Evolutionary conservation across 1,140 invertebrate genomes (phyloP).

Genomic region (Gryon sp.): DNA sequence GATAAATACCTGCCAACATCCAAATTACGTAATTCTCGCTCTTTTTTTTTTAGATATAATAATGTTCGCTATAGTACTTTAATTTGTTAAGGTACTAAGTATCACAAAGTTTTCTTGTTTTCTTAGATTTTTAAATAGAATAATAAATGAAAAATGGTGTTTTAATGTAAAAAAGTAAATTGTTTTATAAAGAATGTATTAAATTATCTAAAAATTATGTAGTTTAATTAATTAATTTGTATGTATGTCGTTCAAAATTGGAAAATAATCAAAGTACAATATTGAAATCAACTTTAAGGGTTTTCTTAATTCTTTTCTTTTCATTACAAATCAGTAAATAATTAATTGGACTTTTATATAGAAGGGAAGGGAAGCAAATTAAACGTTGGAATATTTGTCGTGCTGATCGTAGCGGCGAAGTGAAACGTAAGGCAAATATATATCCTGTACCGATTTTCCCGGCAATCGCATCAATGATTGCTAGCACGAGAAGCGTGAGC

Average conservation of each 20-base stretch:
- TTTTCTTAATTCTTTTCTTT: conserved; percentile 2
- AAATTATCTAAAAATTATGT: too few species aligned
- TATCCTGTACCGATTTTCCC: conserved; percentile 59
- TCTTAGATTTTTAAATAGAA: too few species aligned
- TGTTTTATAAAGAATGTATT: too few species aligned
- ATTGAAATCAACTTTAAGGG: too few species aligned
- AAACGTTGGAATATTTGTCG: conserved; percentile 49
- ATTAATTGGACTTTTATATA: conserved; percentile 47
- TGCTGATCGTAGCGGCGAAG: conserved; percentile 36
- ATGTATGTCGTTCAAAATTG: too few species aligned
- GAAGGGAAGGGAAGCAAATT: conserved; percentile 35
- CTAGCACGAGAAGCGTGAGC: conserved; percentile 60
- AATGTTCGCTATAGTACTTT: conserved; percentile 16
- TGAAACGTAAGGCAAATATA: conserved; percentile 61
- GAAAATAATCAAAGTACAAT: too few species aligned
- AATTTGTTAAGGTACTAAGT: too few species aligned
- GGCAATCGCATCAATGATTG: conserved; percentile 64
- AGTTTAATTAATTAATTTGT: too few species aligned
- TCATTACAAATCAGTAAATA: conserved; percentile 2
- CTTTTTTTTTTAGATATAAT: neutral
- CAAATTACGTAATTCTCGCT: conserved; percentile 69
- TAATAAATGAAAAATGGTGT: too few species aligned
- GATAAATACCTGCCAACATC: conserved; percentile 77
- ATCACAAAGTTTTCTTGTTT: too few species aligned
- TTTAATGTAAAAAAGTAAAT: too few species aligned